Evolutionary conservation across 2,797 vertebrate genomes (phyloP).

Genomic region (Sebastes matsubarae): DNA sequence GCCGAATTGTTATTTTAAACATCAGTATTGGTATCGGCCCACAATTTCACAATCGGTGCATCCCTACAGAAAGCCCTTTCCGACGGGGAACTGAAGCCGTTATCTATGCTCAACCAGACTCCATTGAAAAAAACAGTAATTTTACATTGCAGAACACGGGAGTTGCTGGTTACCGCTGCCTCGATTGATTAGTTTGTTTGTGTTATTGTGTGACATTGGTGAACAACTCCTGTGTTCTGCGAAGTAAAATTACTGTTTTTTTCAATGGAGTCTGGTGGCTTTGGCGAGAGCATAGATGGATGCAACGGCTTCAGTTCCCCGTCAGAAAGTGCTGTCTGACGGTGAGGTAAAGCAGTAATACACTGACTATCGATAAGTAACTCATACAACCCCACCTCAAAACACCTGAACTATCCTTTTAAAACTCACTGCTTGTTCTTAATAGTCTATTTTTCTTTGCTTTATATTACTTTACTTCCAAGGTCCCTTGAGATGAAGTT

Average conservation of each 20-base stretch:
- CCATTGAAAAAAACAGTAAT: no score
- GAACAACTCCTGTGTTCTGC: no score
- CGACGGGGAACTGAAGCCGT: no score
- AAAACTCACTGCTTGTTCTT: neutral
- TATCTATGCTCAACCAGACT: no score
- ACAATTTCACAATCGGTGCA: no score
- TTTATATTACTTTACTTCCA: neutral
- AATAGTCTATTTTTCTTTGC: neutral
- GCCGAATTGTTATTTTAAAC: no score
- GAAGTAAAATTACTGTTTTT: neutral
- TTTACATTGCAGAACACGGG: no score
- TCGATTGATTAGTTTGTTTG: no score
- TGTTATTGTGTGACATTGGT: no score
- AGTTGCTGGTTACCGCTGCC: no score
- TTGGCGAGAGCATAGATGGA: neutral
- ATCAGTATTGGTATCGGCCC: no score
- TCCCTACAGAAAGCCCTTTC: no score
- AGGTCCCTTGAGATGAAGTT: neutral
- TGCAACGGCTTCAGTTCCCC: neutral
- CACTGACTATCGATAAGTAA: neutral
- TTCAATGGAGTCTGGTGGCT: neutral
- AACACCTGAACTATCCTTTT: neutral
- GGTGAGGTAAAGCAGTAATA: neutral
- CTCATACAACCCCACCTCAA: neutral
- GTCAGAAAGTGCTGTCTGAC: accelerated